A percentile compares a stretch with the other conserved stretches of the same genome.
Conservation (phyloP, 2,888 invertebrate species). For the Drosophila helvetica region DNA sequence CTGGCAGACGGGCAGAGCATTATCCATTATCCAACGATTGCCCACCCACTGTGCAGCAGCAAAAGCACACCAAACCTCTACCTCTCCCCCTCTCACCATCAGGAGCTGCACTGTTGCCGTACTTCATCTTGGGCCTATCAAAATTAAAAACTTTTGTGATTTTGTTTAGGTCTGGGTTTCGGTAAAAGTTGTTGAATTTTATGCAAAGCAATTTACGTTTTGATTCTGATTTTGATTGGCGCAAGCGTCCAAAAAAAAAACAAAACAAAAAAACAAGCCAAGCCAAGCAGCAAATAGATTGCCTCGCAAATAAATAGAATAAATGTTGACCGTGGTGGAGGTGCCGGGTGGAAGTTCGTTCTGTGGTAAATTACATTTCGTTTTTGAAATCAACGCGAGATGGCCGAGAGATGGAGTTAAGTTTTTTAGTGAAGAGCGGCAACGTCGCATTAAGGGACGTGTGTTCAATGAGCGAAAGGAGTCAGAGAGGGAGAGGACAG, state of each 20-base stretch:
- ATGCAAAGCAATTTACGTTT: conserved; percentile 54
- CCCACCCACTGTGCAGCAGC: not conserved
- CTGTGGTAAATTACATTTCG: conserved; percentile 65
- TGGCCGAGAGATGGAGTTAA: conserved; percentile 55
- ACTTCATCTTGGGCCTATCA: conserved; percentile 43
- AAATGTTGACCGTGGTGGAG: conserved; percentile 34
- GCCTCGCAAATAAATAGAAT: conserved; percentile 61
- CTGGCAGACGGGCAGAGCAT: conserved; percentile 8
- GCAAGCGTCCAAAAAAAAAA: conserved; percentile 14
- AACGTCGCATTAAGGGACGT: conserved; percentile 51
- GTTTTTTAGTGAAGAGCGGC: conserved; percentile 56
- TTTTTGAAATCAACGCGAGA: conserved; percentile 55
- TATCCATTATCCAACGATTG: conserved; percentile 22
- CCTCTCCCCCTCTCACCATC: too few relatives aligned
- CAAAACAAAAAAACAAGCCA: conserved; percentile 43
- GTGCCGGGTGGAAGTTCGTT: not conserved
- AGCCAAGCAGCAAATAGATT: conserved; percentile 74
- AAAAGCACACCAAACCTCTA: not conserved
- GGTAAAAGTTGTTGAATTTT: conserved; percentile 57
- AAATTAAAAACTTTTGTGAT: conserved; percentile 59
- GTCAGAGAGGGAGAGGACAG: conserved; percentile 4
- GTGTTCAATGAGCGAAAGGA: conserved; percentile 38
- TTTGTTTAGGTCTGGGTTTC: conserved; percentile 51
- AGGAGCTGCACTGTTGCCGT: conserved; percentile 4
- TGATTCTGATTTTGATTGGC: conserved; percentile 73